Percentiles rank a stretch among this genome's conserved stretches.
phyloP scores from a whole-genome alignment of 2,797 vertebrate genomes.

The Ciconia nigra region DNA sequence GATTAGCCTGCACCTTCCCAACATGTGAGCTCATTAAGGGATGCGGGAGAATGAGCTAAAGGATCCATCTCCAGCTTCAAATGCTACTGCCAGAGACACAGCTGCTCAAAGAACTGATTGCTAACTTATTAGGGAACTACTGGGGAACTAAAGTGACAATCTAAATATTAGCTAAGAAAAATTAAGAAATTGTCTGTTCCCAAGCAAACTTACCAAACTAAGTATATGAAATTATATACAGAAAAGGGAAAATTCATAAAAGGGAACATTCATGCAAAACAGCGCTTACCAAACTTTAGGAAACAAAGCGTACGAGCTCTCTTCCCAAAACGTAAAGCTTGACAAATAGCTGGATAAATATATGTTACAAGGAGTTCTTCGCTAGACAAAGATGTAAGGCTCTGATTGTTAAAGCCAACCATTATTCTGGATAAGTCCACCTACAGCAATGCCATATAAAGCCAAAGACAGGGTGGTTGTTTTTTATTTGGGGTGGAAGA shows the following conservation, averaged over 20 bases:
- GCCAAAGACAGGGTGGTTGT: background rate
- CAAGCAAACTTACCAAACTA: background rate
- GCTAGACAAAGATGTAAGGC: slow-evolving; percentile 1
- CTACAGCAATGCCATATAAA: slow-evolving; percentile 55
- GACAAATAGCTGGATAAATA: slow-evolving; percentile 9
- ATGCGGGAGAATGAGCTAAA: background rate
- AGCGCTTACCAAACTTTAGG: background rate
- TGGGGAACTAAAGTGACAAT: background rate
- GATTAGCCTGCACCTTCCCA: background rate
- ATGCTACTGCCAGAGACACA: background rate
- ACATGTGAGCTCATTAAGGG: background rate
- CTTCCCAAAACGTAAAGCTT: background rate
- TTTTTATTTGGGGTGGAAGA: slow-evolving; percentile 44
- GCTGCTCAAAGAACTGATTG: background rate
- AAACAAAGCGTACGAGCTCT: background rate
- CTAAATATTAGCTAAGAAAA: background rate
- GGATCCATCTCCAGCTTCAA: background rate
- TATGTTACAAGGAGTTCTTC: background rate
- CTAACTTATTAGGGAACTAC: background rate
- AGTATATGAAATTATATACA: background rate
- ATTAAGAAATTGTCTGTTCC: background rate
- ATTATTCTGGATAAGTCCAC: slow-evolving; percentile 26
- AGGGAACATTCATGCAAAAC: background rate
- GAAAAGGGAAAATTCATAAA: background rate
- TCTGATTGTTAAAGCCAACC: slow-evolving; percentile 15